Conservation (phyloP, 2,113 vertebrate genomes). For the Neogobius melanostomus region DNA sequence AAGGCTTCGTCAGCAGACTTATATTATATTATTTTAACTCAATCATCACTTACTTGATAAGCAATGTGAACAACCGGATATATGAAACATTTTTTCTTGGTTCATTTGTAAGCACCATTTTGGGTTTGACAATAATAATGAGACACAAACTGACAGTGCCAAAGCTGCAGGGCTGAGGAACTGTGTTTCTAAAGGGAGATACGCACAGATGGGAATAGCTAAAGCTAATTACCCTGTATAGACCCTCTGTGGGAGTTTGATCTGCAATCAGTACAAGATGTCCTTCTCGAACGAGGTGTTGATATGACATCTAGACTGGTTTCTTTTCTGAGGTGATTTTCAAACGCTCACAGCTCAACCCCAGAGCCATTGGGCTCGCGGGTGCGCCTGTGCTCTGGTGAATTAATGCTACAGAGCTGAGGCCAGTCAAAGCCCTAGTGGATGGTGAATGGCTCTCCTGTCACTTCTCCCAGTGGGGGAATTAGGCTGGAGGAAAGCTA, state of each 20-base stretch:
- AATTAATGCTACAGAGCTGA: constrained; percentile 15
- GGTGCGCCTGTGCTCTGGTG: not conserved
- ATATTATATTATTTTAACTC: not conserved
- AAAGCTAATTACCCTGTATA: not conserved
- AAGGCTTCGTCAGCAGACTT: no score
- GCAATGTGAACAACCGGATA: not conserved
- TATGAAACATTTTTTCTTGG: constrained; percentile 8
- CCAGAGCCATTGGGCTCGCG: not conserved
- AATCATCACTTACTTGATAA: constrained; percentile 11
- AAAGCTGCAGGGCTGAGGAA: not conserved
- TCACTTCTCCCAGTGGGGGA: constrained; percentile 34
- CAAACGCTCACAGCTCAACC: constrained; percentile 15
- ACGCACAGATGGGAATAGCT: not conserved
- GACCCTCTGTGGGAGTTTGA: not conserved
- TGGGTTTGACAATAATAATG: constrained; percentile 13
- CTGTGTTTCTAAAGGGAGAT: not conserved
- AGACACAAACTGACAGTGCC: constrained; percentile 4
- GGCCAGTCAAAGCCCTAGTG: constrained; percentile 14
- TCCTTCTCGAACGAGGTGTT: not conserved
- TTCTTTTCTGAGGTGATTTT: constrained; percentile 14
- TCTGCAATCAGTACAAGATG: constrained; percentile 23
- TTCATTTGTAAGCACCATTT: not conserved
- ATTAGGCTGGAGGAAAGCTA: constrained; percentile 19
- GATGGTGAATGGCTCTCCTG: constrained; percentile 27
- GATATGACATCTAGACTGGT: not conserved